Percentiles rank a stretch among this genome's conserved stretches.
These are phyloP conservation scores for Chelonoidis abingdonii DNA, from an alignment of 2,113 vertebrate genomes.

Conservation along the genomic window DNA sequence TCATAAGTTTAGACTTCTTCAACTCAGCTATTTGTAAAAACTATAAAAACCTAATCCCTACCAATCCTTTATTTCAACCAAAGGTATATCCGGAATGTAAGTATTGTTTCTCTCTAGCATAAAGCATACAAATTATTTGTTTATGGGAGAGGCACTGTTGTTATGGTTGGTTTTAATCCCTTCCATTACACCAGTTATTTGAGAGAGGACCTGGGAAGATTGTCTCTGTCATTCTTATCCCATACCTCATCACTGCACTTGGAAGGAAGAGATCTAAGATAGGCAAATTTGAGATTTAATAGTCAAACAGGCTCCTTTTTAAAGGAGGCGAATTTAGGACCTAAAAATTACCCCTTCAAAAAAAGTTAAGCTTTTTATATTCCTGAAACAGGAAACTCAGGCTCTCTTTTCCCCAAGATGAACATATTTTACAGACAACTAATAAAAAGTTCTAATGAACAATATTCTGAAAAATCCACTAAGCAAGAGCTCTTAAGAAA, in stretches of 20 bases:
- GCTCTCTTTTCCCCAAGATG: neutral
- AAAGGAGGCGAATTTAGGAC: accelerated
- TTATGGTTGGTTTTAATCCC: neutral
- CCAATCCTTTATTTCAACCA: neutral
- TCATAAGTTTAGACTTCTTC: neutral
- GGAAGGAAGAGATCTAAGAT: accelerated
- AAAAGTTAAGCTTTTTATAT: neutral
- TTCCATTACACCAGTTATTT: neutral
- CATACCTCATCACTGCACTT: accelerated
- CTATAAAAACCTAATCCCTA: neutral
- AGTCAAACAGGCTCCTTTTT: neutral
- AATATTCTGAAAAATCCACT: neutral
- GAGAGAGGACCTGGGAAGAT: neutral
- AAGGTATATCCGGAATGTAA: accelerated
- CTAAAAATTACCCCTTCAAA: neutral
- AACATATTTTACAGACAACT: neutral
- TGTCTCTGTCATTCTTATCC: neutral
- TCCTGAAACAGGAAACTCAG: neutral
- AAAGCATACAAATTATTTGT: accelerated
- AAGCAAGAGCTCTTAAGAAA: accelerated
- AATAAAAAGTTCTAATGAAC: neutral
- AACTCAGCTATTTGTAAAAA: neutral
- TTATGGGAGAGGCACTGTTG: accelerated
- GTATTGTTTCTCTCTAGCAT: neutral
- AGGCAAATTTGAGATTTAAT: accelerated